A percentile compares a stretch with the other conserved stretches of the same genome.
Conservation (phyloP, 1,140 invertebrate genomes). For the Neomicropteryx cornuta region DNA sequence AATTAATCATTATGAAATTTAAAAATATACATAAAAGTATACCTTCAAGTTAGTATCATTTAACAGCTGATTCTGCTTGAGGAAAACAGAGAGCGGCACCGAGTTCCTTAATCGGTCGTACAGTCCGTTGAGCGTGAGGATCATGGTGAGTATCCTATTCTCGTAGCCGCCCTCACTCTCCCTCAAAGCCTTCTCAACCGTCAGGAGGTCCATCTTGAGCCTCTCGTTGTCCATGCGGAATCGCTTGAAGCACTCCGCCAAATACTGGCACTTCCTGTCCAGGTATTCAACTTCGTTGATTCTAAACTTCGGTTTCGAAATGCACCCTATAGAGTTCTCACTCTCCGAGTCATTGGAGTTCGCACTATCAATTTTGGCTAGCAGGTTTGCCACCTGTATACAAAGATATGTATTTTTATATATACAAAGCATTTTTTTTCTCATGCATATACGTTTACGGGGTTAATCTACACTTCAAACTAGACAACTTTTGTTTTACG, state of each 20-base stretch:
- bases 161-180: slow-evolving; percentile 24
- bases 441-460: too few relatives aligned
- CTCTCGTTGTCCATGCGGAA: slow-evolving; percentile 30
- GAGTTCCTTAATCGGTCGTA: slow-evolving; percentile 26
- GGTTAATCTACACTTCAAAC: too few relatives aligned
- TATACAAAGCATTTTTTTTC: too few relatives aligned
- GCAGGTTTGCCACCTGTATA: too few relatives aligned
- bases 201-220: slow-evolving; percentile 28
- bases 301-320: too few relatives aligned
- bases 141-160: slow-evolving; percentile 24
- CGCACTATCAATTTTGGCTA: too few relatives aligned
- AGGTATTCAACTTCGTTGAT: slow-evolving; percentile 8
- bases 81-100: slow-evolving; percentile 27
- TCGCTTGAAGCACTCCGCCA: slow-evolving; percentile 30
- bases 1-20: too few relatives aligned
- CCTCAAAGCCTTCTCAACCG: slow-evolving; percentile 24
- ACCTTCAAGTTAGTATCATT: slow-evolving; percentile 24
- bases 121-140: slow-evolving; percentile 22
- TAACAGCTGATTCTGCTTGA: slow-evolving; percentile 26
- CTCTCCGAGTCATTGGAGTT: too few relatives aligned
- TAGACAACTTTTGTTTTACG: too few relatives aligned
- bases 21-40: too few relatives aligned
- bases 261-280: slow-evolving; percentile 25
- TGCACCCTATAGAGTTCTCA: too few relatives aligned
- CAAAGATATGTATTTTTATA: too few relatives aligned